Evolutionary conservation across 2,888 invertebrate genomes (phyloP).

Genomic region (Ennomos quercinarius): DNA sequence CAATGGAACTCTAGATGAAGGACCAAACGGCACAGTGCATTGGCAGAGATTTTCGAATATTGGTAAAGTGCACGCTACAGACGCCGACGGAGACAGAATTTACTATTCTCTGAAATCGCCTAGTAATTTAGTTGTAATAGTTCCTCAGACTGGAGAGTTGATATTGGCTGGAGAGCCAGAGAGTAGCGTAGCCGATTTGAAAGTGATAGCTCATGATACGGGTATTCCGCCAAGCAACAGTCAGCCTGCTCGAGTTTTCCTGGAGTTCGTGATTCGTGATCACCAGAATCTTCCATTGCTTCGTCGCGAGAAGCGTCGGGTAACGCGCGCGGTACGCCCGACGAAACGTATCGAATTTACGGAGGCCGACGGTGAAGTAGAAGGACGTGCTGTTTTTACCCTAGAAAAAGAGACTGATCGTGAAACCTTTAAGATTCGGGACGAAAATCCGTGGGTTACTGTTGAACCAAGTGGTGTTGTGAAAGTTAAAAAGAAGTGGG

Average conservation of each 20-base stretch:
- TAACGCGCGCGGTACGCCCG: conserved; percentile 96
- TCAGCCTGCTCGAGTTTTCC: conserved; percentile 90
- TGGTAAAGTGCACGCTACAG: conserved; percentile 94
- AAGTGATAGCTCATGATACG: conserved; percentile 93
- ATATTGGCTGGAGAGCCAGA: conserved; percentile 93
- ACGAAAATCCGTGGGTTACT: conserved; percentile 97
- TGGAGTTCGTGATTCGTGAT: conserved; percentile 88
- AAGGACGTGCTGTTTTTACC: conserved; percentile 94
- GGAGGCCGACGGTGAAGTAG: conserved; percentile 95
- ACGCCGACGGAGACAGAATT: conserved; percentile 96
- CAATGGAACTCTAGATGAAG: conserved; percentile 86
- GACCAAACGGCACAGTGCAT: conserved; percentile 86
- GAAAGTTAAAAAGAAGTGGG: conserved; percentile 98
- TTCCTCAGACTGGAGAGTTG: conserved; percentile 96
- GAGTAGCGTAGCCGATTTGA: conserved; percentile 88
- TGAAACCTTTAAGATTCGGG: conserved; percentile 96
- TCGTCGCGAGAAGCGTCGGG: conserved; percentile 90
- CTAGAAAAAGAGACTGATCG: conserved; percentile 96
- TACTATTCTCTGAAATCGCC: conserved; percentile 93
- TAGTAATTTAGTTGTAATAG: conserved; percentile 93
- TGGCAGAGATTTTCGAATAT: conserved; percentile 93
- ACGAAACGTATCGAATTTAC: conserved; percentile 97
- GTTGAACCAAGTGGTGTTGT: conserved; percentile 96
- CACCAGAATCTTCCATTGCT: conserved; percentile 87
- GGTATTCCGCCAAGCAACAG: conserved; percentile 90